Evolutionary conservation across 2,113 vertebrate species (phyloP), one percentile per base, ranked within the genome.

Genomic region (Monarcha castaneiventris): DNA sequence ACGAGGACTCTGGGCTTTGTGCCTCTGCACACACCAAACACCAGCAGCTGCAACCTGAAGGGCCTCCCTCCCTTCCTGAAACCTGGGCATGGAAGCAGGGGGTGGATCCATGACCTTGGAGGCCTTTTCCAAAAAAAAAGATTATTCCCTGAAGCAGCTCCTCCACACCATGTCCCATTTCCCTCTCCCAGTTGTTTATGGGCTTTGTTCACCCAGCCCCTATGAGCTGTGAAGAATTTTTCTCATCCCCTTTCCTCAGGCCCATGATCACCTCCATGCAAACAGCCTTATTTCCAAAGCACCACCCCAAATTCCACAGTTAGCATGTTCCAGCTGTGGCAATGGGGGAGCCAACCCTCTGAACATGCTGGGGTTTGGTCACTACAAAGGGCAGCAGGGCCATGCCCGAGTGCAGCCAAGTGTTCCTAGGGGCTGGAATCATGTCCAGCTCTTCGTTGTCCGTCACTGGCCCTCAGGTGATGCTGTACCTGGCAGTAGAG

Each of bases 1-100:
- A 11, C 0, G 1, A 37, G n/a, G 35, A 81, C 55, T 15, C 9
- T 8, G n/a, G n/a, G 18, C 30, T 43, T 66, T 2, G 1, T 52
- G 71, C 16, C 30, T 59, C 59, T 51, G 43, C 51, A 29, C 30
- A 15, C 27, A 18, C 7, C 1, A n/a, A 80, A 74, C 13, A 12
- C 18, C 0, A 1, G 17, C 32, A 44, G 20, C 41, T 32, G 20
- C 37, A 44, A 5, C 22, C n/a, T 13, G 21, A 37, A 25, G 32
- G 27, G 49, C 35, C 15, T 5, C 14, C 16, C 55, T 51, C 49
- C 49, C 23, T 30, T 30, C 6, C 4, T 13, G n/a, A 49, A 58
- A 10, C 16, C 4, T 1, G 61, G 51, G 75, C 20, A 16, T 2
- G 7, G 71, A 66, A 62, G 27, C 32, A 71, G 16, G 3, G 1